Evolutionary conservation across 2,797 vertebrate genomes (phyloP).

Genomic region (Borostomias antarcticus): DNA sequence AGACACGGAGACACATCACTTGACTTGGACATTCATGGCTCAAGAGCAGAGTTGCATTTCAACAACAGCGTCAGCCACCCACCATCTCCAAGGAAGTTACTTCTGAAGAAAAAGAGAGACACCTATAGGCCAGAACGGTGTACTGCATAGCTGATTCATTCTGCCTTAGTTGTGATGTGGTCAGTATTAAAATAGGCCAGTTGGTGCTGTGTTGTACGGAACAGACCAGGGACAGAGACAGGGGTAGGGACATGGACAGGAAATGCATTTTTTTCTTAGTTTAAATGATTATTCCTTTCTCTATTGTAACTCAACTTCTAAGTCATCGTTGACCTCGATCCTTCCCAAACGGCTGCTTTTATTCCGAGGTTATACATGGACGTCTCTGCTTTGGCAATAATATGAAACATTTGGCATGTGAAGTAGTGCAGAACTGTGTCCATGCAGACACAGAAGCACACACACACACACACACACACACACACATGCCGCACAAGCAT

Average conservation of each 20-base stretch:
- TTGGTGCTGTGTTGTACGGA: neutral
- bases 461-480: conserved; percentile 3
- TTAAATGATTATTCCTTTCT: neutral
- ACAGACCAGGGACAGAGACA: neutral
- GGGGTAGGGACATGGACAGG: neutral
- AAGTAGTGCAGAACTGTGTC: no score
- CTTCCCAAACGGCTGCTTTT: neutral
- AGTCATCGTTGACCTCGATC: neutral
- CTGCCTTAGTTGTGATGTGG: conserved; percentile 22
- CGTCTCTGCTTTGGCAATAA: neutral
- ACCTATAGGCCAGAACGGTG: conserved; percentile 67
- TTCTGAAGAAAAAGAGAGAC: conserved; percentile 84
- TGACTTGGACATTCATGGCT: conserved; percentile 36
- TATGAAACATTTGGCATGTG: neutral
- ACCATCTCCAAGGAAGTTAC: neutral
- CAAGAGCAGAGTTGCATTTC: conserved; percentile 18
- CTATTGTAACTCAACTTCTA: neutral
- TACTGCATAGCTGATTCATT: conserved; percentile 66
- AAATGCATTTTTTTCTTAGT: neutral
- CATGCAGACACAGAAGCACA: conserved; percentile 13
- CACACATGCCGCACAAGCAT: conserved; percentile 16
- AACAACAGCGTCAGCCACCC: conserved; percentile 12
- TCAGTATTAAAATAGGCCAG: neutral
- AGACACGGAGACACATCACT: conserved; percentile 1
- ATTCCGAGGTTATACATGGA: neutral